phyloP scores from a whole-genome alignment of 2,888 invertebrate species.

The Lasioglossum lativentre region DNA sequence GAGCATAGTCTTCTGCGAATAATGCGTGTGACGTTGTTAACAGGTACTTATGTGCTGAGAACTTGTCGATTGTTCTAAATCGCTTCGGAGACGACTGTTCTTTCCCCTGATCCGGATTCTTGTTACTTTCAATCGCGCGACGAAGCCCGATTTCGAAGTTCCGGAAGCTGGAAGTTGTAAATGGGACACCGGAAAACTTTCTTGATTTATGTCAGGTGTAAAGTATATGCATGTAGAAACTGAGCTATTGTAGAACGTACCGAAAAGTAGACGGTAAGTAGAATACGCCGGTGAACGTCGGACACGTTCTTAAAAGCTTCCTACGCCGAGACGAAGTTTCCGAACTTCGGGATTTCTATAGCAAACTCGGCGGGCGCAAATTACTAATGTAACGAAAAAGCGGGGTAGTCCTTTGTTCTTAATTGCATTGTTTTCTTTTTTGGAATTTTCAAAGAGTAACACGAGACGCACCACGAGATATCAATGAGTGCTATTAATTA shows the following conservation, averaged over 20 bases:
- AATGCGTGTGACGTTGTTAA: background rate
- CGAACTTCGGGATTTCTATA: background rate
- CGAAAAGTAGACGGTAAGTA: slow-evolving; percentile 4
- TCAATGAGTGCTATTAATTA: background rate
- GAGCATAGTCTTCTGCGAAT: background rate
- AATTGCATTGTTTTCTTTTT: background rate
- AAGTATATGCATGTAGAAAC: background rate
- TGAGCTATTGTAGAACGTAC: background rate
- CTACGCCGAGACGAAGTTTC: background rate
- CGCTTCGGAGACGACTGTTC: background rate
- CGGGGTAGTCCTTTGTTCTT: background rate
- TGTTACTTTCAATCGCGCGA: background rate
- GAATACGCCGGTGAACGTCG: background rate
- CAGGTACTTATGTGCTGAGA: background rate
- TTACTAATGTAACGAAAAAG: background rate
- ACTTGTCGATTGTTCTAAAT: background rate
- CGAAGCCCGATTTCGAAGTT: background rate
- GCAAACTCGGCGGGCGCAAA: background rate
- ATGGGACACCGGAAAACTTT: slow-evolving; percentile 9
- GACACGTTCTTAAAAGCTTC: slow-evolving; percentile 1
- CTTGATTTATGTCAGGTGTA: background rate
- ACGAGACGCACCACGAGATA: too few species aligned
- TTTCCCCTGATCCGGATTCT: background rate
- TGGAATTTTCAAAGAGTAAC: background rate
- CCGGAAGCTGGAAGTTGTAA: background rate